Base-by-base conservation (phyloP, 1,140 invertebrate genomes). In the Drosophila pruinosa region DNA sequence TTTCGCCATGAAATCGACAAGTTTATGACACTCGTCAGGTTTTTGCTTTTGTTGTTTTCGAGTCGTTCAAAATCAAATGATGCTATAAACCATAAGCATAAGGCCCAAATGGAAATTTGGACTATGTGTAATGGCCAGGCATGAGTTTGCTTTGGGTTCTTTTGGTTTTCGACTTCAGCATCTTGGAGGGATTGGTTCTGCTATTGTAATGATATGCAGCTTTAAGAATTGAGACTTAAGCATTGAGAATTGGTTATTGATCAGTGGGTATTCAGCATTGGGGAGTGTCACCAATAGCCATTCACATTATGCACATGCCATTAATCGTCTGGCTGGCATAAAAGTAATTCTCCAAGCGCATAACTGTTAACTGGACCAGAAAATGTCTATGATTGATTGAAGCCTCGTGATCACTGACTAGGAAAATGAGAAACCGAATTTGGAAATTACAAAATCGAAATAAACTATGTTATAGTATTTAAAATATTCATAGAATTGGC, bases 41-140 rank as follows among this genome's bases (percentile, higher is more conserved):
- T 52, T 41, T 39, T 36, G 24, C 50, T 68, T 22, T 38, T n/a
- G 19, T n/a, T 21, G 19, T n/a, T 22, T 19, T 61, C n/a, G 41
- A 67, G 57, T 72, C 79, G 62, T 85, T 75, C 50, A 67, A 75
- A 81, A 69, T 78, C 59, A 62, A 74, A 82, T 85, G 62, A 83
- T 72, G 77, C 75, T 64, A 82, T 78, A 75, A 78, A 83, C 70
- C 61, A 82, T 78, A 64, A 78, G 38, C 65, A 38, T 41, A 48
- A 62, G 43, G 24, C 61, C 21, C 39, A 48, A 61, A 68, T 68
- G 64, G 56, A 68, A 19, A 78, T 56, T 41, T 58, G 41, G 22
- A 8, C 45, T 22, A 72, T 70, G 72, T 41, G 56, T 74, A 73
- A 63, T 53, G 45, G 22, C 17, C 38, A 59, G n/a, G 41, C 24